phyloP scores from a whole-genome alignment of 2,888 invertebrate genomes.

The Drosophila aldrichi region DNA sequence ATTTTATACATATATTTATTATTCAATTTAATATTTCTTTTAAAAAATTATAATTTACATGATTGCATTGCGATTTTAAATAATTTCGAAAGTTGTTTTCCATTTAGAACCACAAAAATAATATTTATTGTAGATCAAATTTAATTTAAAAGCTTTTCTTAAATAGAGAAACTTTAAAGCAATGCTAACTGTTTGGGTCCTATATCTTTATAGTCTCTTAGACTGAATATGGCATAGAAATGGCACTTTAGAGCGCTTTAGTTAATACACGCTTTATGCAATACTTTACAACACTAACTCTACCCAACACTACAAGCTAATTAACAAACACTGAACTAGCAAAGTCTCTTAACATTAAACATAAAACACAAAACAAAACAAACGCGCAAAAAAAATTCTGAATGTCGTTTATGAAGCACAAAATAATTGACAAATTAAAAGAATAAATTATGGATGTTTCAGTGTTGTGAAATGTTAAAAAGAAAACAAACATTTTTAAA shows the following conservation, averaged over 20 bases:
- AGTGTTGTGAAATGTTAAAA: slow-evolving; percentile 26
- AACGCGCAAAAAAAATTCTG: slow-evolving; percentile 21
- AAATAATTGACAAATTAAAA: slow-evolving; percentile 4
- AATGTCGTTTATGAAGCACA: slow-evolving; percentile 31
- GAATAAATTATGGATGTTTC: slow-evolving; percentile 31
- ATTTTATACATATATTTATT: too few species aligned
- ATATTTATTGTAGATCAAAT: not conserved
- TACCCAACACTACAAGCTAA: slow-evolving; percentile 13
- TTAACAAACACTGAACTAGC: slow-evolving; percentile 12
- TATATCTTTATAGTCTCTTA: slow-evolving; percentile 50
- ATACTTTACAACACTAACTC: slow-evolving; percentile 23
- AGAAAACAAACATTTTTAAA: slow-evolving; percentile 11
- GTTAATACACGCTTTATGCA: slow-evolving; percentile 39
- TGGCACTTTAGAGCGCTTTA: slow-evolving; percentile 31
- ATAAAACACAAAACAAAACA: not conserved
- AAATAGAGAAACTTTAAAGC: not conserved
- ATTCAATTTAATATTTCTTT: too few species aligned
- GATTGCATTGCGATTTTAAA: not conserved
- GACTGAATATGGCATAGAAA: slow-evolving; percentile 62
- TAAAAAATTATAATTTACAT: too few species aligned
- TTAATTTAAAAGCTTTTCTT: not conserved
- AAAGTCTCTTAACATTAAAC: not conserved
- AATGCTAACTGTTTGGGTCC: slow-evolving; percentile 29
- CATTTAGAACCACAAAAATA: not conserved
- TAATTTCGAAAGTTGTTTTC: not conserved